phyloP scores from a whole-genome alignment of 2,888 invertebrate species.

The Stratiomys singularior region DNA sequence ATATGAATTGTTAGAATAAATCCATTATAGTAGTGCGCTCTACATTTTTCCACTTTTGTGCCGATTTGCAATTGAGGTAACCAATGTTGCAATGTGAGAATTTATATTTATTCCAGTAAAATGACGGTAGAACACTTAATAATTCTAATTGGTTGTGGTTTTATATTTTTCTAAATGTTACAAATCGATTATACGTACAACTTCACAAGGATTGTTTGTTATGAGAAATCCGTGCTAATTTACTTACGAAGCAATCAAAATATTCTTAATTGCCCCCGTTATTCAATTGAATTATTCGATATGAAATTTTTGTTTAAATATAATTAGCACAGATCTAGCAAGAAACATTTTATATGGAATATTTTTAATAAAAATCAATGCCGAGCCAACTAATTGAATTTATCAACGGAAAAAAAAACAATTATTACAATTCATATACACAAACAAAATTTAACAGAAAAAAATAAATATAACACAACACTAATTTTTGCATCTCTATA shows the following conservation, averaged over 20 bases:
- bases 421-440: conserved; percentile 48
- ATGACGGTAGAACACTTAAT: conserved; percentile 24
- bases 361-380: conserved; percentile 56
- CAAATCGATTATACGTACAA: conserved; percentile 16
- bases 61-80: conserved; percentile 30
- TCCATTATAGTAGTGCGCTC: background rate
- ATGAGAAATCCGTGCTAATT: conserved; percentile 3
- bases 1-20: background rate
- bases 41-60: conserved; percentile 1
- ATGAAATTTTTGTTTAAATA: conserved; percentile 6
- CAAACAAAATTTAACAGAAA: conserved; percentile 46
- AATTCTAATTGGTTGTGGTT: conserved; percentile 39
- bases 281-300: too few relatives aligned
- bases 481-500: conserved; percentile 32
- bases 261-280: too few relatives aligned
- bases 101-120: background rate
- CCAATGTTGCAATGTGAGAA: conserved; percentile 33
- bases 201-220: background rate
- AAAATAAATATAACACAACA: conserved; percentile 52
- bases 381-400: conserved; percentile 66
- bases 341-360: conserved; percentile 31
- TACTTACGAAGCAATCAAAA: background rate
- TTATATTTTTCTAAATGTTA: conserved; percentile 23
- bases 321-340: background rate
- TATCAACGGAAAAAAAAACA: conserved; percentile 58